These are phyloP conservation scores for Gnathonemus echidnorhynchus DNA, from an alignment of 2,113 vertebrate species.

Conservation along the genomic window DNA sequence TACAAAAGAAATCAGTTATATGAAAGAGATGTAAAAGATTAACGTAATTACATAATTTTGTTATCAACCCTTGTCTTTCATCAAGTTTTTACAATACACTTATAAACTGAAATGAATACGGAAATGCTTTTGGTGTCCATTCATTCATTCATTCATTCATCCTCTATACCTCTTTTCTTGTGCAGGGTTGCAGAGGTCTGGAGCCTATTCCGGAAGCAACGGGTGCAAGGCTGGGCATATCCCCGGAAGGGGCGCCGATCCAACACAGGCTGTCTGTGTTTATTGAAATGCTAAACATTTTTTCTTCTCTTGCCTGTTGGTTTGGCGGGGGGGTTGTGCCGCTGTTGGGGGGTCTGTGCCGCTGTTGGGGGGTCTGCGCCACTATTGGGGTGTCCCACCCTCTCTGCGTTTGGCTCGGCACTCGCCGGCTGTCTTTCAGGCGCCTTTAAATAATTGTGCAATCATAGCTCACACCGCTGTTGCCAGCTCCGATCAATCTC, in stretches of 20 bases:
- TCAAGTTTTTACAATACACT: neutral
- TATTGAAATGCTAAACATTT: neutral
- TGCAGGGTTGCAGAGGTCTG: neutral
- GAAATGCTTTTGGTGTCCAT: neutral
- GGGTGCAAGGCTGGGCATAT: neutral
- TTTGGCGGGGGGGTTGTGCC: neutral
- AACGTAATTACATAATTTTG: neutral
- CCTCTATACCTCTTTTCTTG: neutral
- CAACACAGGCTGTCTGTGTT: neutral
- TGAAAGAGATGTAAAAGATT: neutral
- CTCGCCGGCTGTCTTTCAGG: neutral
- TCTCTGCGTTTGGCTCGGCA: neutral
- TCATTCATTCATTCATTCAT: neutral
- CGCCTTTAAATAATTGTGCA: neutral
- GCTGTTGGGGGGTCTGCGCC: too few species aligned
- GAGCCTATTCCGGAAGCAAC: neutral
- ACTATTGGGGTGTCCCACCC: too few species aligned
- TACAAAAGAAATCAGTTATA: neutral
- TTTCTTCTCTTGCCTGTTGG: neutral
- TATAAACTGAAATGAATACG: neutral
- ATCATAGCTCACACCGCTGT: neutral
- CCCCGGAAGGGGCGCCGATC: neutral
- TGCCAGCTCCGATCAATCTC: neutral
- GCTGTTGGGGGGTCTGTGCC: too few species aligned
- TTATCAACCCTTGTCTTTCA: neutral